Conservation (phyloP, 2,797 vertebrate genomes). For the Gallinago nigripennis region DNA sequence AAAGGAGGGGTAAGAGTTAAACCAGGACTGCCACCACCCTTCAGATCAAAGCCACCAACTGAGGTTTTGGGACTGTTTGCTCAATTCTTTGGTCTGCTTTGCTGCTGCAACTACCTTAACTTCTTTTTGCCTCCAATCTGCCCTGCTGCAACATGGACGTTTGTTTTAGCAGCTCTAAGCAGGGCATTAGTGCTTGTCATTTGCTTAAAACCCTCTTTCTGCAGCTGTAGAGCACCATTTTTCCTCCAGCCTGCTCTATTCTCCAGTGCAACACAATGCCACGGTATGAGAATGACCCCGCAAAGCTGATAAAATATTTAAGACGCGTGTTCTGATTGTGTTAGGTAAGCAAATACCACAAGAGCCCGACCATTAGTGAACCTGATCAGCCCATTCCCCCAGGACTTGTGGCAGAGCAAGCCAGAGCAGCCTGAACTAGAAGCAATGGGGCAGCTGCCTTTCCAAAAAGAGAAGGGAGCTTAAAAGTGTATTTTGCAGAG, state of each 20-base stretch:
- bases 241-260: not conserved
- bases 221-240: not conserved
- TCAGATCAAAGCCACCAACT: not conserved
- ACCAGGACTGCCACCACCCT: not conserved
- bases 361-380: conserved; percentile 59
- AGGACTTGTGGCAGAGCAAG: conserved; percentile 13
- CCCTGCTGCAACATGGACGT: not conserved
- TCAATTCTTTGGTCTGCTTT: not conserved
- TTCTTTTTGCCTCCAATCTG: not conserved
- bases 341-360: conserved; percentile 74
- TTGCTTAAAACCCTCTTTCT: not conserved
- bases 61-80: not conserved
- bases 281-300: conserved; percentile 56
- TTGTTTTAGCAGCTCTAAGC: not conserved
- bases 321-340: conserved; percentile 62
- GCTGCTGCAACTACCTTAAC: not conserved
- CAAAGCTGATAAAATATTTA: conserved; percentile 77
- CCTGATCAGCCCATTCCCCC: conserved; percentile 52
- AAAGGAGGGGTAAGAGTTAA: not conserved
- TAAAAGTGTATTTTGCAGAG: not conserved
- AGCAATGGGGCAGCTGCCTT: not conserved
- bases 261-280: conserved; percentile 18
- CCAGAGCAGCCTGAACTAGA: not conserved
- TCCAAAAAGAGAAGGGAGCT: not conserved
- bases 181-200: not conserved